These are phyloP conservation scores for Drosophila mojavensis DNA, from an alignment of 1,140 invertebrate species.

Conservation along the genomic window DNA sequence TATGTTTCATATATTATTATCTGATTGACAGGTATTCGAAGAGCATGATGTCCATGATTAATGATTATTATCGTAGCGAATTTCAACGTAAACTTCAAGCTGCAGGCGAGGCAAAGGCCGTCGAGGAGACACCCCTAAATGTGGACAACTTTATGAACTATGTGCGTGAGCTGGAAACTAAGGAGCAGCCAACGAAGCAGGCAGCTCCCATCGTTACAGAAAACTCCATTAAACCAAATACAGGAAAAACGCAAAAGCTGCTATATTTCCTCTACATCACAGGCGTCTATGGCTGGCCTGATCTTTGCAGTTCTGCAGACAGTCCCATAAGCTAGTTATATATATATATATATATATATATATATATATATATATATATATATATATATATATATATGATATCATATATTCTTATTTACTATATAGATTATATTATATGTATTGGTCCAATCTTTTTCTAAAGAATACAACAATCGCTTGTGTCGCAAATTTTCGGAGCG, in stretches of 20 bases:
- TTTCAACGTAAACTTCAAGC: slow-evolving; percentile 70
- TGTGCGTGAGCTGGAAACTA: slow-evolving; percentile 60
- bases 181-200: slow-evolving; percentile 7
- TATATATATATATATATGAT: neutral
- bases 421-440: slow-evolving; percentile 11
- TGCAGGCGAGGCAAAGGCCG: slow-evolving; percentile 11
- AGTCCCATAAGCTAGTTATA: slow-evolving; percentile 46
- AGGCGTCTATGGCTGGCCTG: slow-evolving; percentile 20
- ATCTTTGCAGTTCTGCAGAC: slow-evolving; percentile 43
- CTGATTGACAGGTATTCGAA: slow-evolving; percentile 53
- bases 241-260: slow-evolving; percentile 22
- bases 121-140: slow-evolving; percentile 46
- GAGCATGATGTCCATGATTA: slow-evolving; percentile 82
- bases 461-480: slow-evolving; percentile 24
- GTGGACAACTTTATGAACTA: slow-evolving; percentile 77
- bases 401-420: neutral
- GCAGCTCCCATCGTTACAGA: neutral
- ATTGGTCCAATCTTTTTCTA: slow-evolving; percentile 5
- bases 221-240: neutral
- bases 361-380: neutral
- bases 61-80: slow-evolving; percentile 81
- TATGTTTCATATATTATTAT: neutral
- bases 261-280: slow-evolving; percentile 58
- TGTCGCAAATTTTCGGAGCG: slow-evolving; percentile 26
- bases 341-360: neutral